A percentile compares a stretch with the other conserved stretches of the same genome.
phyloP scores from a whole-genome alignment of 1,140 invertebrate species.

The Drosophila nasuta region DNA sequence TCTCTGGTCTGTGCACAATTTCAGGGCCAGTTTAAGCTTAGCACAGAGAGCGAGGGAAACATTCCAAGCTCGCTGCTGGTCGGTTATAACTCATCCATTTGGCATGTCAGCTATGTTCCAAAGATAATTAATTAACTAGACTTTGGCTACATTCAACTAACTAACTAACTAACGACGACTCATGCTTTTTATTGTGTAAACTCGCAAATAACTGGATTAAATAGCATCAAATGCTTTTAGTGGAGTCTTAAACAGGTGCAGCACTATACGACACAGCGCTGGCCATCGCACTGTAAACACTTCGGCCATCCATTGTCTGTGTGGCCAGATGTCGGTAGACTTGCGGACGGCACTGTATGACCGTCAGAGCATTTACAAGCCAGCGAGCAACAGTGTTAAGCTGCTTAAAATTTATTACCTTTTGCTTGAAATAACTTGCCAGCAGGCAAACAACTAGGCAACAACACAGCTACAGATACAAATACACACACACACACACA shows the following conservation, averaged over 20 bases:
- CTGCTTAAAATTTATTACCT: slow-evolving; percentile 85
- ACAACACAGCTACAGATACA: slow-evolving; percentile 19
- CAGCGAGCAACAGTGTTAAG: slow-evolving; percentile 84
- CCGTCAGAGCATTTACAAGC: slow-evolving; percentile 70
- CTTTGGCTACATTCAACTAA: slow-evolving; percentile 63
- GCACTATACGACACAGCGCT: slow-evolving; percentile 37
- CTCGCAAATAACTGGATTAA: slow-evolving; percentile 82
- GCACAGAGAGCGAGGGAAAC: neutral
- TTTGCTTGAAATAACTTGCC: slow-evolving; percentile 81
- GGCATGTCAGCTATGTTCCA: slow-evolving; percentile 58
- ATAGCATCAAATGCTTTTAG: slow-evolving; percentile 79
- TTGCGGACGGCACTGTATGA: slow-evolving; percentile 50
- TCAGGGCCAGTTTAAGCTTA: slow-evolving; percentile 12
- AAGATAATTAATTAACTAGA: slow-evolving; percentile 79
- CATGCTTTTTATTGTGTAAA: slow-evolving; percentile 79
- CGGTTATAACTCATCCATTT: slow-evolving; percentile 41
- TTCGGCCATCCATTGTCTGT: slow-evolving; percentile 3
- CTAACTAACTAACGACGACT: slow-evolving; percentile 52
- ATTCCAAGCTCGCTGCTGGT: slow-evolving; percentile 11
- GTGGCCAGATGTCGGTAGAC: slow-evolving; percentile 35
- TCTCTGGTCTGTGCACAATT: neutral
- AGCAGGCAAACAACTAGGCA: slow-evolving; percentile 51
- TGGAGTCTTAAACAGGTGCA: slow-evolving; percentile 76
- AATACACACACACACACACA: slow-evolving; percentile 53
- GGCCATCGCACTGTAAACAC: slow-evolving; percentile 36